phyloP scores from a whole-genome alignment of 1,140 invertebrate genomes.

The Danaus plexippus region DNA sequence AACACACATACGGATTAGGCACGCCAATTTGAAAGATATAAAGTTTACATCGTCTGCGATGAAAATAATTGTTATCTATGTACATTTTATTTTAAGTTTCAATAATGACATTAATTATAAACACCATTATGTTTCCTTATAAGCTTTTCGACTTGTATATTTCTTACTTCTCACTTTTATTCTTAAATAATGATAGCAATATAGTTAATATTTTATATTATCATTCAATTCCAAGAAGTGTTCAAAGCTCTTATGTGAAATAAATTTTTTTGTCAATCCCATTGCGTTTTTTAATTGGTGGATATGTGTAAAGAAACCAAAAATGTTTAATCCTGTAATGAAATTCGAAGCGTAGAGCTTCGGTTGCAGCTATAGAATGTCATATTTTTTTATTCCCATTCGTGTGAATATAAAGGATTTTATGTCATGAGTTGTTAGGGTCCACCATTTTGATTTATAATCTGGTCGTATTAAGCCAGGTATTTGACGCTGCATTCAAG shows the following conservation, averaged over 20 bases:
- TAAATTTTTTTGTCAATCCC: conserved; percentile 48
- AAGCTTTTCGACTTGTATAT: too few species aligned
- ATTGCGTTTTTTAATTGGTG: conserved; percentile 59
- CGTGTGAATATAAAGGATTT: conserved; percentile 60
- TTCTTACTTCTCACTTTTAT: too few species aligned
- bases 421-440: conserved; percentile 59
- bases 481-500: conserved; percentile 34
- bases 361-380: conserved; percentile 27
- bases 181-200: too few species aligned
- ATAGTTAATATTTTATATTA: too few species aligned
- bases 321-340: conserved; percentile 56
- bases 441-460: conserved; percentile 54
- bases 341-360: conserved; percentile 46
- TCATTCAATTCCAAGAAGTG: conserved; percentile 34
- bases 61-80: too few species aligned
- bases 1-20: too few species aligned
- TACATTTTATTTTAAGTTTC: too few species aligned
- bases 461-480: conserved; percentile 48
- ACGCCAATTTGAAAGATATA: too few species aligned
- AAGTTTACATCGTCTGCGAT: too few species aligned
- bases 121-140: too few species aligned
- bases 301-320: conserved; percentile 38
- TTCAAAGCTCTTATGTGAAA: conserved; percentile 14
- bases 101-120: too few species aligned
- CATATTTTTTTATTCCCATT: conserved; percentile 32